These are phyloP conservation scores for Paradoxurus hermaphroditus DNA, from an alignment of 2,113 vertebrate species.

Conservation along the genomic window DNA sequence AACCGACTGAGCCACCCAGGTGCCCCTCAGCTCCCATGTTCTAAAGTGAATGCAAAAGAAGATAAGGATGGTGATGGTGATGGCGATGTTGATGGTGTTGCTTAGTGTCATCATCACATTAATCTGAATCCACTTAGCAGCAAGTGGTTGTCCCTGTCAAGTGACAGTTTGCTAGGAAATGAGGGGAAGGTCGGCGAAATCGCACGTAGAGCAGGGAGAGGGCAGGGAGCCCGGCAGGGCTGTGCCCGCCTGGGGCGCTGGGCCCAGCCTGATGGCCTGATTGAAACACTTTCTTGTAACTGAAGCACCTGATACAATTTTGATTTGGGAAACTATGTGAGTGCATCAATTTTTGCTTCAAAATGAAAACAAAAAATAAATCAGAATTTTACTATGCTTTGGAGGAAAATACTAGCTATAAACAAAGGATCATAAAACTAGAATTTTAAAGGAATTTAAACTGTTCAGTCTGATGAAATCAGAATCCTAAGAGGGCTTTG, in stretches of 20 bases:
- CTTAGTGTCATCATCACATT: background rate
- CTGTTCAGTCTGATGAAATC: background rate
- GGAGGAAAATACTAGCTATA: background rate
- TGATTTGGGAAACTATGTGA: background rate
- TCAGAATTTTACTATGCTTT: background rate
- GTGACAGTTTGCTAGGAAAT: too few relatives aligned
- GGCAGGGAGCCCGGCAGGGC: fast-evolving
- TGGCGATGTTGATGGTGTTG: background rate
- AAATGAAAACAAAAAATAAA: background rate
- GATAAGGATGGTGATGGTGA: background rate
- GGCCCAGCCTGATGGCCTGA: background rate
- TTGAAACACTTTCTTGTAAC: background rate
- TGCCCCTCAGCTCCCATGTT: too few relatives aligned
- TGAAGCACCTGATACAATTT: background rate
- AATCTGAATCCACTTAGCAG: background rate
- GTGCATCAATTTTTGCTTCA: background rate
- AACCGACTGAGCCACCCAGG: too few relatives aligned
- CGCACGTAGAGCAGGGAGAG: background rate
- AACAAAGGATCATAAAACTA: background rate
- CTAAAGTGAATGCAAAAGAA: background rate
- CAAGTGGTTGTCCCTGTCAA: background rate
- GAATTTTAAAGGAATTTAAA: background rate
- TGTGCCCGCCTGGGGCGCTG: background rate
- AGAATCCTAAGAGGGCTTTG: background rate
- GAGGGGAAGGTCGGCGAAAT: background rate